These are phyloP conservation scores for Tor tambroides DNA, from an alignment of 2,113 vertebrate species.

Conservation along the genomic window DNA sequence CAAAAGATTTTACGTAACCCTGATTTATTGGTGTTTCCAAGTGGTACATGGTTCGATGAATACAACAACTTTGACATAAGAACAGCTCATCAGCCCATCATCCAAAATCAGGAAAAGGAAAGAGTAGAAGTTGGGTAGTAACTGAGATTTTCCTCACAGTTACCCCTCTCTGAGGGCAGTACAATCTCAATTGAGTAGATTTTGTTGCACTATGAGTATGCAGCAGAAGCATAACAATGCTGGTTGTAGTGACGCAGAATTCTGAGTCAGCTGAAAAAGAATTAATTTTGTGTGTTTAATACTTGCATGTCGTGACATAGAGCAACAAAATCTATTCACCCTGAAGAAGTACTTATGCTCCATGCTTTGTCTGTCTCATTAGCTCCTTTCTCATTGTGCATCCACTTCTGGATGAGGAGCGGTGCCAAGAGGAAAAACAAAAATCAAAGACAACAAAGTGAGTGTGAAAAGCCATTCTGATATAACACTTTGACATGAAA, in stretches of 20 bases:
- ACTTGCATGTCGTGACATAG: constrained; percentile 14
- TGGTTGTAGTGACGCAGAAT: neutral
- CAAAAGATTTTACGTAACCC: constrained; percentile 28
- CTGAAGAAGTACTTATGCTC: constrained; percentile 19
- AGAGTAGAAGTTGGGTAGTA: constrained; percentile 43
- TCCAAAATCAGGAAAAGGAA: constrained; percentile 54
- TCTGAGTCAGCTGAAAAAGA: neutral
- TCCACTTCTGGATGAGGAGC: neutral
- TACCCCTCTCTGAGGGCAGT: constrained; percentile 18
- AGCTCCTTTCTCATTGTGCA: neutral
- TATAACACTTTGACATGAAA: neutral
- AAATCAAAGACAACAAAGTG: neutral
- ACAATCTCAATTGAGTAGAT: constrained; percentile 15
- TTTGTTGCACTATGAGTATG: constrained; percentile 30
- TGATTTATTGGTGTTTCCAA: constrained; percentile 57
- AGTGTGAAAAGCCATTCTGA: constrained; percentile 1
- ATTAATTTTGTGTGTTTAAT: neutral
- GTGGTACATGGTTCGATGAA: constrained; percentile 30
- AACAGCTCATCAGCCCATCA: constrained; percentile 56
- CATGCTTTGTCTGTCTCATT: constrained; percentile 11
- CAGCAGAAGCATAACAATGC: neutral
- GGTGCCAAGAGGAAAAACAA: neutral
- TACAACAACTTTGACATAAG: constrained; percentile 6
- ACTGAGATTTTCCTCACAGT: constrained; percentile 25
- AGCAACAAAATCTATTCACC: constrained; percentile 22